A percentile compares a stretch with the other conserved stretches of the same genome.
phyloP scores from a whole-genome alignment of 2,113 vertebrate species.

The Apodemus sylvaticus region DNA sequence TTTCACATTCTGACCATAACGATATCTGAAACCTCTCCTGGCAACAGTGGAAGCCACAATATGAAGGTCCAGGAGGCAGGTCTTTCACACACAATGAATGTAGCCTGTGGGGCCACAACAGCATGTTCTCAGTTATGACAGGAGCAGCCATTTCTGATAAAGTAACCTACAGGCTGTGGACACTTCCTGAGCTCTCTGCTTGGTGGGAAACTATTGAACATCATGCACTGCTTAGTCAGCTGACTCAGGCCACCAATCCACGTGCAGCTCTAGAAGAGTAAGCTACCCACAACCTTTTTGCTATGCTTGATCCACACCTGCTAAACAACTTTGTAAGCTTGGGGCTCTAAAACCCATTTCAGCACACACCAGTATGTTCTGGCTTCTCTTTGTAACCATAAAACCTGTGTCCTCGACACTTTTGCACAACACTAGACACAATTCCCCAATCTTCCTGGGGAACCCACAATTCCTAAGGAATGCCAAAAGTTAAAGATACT shows the following conservation, averaged over 20 bases:
- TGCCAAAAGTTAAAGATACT: background rate
- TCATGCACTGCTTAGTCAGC: background rate
- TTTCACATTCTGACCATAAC: background rate
- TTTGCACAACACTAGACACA: background rate
- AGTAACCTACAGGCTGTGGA: background rate
- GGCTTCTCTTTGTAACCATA: background rate
- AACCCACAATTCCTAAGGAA: constrained; percentile 30
- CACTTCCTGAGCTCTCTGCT: background rate
- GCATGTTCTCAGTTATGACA: background rate
- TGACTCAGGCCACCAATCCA: background rate
- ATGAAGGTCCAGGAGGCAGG: background rate
- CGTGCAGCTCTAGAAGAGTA: background rate
- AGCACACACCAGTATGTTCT: too few species aligned
- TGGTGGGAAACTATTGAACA: background rate
- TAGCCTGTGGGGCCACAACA: background rate
- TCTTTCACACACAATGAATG: background rate
- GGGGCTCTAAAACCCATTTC: background rate
- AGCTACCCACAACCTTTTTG: background rate
- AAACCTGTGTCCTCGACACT: too few species aligned
- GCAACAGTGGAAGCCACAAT: background rate
- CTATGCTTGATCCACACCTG: background rate
- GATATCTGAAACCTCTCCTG: background rate
- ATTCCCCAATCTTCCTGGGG: background rate
- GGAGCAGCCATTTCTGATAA: background rate
- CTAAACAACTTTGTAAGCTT: background rate